Conservation (phyloP, 2,113 vertebrate species). For the Anseranas semipalmata region DNA sequence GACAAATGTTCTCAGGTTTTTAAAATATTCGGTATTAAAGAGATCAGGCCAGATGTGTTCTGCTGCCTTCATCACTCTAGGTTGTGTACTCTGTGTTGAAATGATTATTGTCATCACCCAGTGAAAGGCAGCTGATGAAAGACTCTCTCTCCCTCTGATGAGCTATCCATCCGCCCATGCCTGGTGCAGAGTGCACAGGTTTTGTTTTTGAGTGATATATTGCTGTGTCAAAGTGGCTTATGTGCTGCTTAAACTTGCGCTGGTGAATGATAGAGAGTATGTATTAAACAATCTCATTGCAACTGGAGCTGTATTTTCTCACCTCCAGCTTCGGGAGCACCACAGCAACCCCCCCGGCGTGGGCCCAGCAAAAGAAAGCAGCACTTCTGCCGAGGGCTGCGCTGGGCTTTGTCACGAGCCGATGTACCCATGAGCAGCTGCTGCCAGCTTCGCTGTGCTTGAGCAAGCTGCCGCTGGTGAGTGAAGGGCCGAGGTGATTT, state of each 20-base stretch:
- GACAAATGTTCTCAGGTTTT: conserved; percentile 52
- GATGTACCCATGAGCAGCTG: too few relatives aligned
- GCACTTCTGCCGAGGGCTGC: not conserved
- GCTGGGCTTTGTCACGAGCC: not conserved
- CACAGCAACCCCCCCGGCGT: rapidly evolving
- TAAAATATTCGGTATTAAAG: conserved; percentile 61
- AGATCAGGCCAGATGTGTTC: conserved; percentile 58
- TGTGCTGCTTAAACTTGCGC: conserved; percentile 48
- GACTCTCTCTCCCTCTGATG: conserved; percentile 31
- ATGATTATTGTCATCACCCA: conserved; percentile 29
- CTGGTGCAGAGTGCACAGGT: conserved; percentile 29
- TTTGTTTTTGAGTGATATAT: conserved; percentile 67
- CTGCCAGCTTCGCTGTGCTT: not conserved
- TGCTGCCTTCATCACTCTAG: conserved; percentile 54
- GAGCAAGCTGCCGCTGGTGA: not conserved
- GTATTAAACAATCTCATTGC: conserved; percentile 46
- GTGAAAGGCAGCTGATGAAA: conserved; percentile 49
- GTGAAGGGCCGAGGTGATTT: not conserved
- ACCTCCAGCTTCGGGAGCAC: not conserved
- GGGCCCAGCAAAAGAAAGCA: not conserved
- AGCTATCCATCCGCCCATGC: conserved; percentile 41
- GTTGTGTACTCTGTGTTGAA: conserved; percentile 60
- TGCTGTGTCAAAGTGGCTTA: conserved; percentile 57
- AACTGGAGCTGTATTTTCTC: conserved; percentile 29
- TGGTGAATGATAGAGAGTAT: conserved; percentile 50